Percentiles rank a stretch among this genome's conserved stretches.
Conservation (phyloP, 2,113 vertebrate species). For the Galbula dea region DNA sequence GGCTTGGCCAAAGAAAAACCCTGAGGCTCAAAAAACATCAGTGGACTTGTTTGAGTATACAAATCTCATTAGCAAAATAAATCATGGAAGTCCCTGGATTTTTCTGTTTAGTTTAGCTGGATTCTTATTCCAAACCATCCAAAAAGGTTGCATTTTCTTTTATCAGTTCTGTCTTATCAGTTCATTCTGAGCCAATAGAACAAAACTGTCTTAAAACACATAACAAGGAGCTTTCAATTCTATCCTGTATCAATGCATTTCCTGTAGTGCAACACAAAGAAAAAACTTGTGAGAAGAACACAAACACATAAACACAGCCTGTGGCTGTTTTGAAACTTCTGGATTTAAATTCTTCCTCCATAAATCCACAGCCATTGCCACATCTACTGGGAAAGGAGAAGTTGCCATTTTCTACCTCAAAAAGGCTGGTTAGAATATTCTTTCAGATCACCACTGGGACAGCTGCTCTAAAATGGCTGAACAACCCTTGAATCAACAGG, state of each 20-base stretch:
- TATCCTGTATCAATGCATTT: background rate
- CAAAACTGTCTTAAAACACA: background rate
- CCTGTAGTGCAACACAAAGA: background rate
- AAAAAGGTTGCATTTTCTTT: background rate
- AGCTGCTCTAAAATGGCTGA: background rate
- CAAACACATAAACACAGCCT: background rate
- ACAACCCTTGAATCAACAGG: background rate
- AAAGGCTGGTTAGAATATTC: background rate
- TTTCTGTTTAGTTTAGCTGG: background rate
- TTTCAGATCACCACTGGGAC: background rate
- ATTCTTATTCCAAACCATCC: background rate
- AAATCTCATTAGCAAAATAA: background rate
- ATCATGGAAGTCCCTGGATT: background rate
- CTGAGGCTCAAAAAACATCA: rapidly evolving
- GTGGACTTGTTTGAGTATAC: background rate
- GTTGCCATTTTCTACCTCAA: background rate
- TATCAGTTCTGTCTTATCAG: background rate
- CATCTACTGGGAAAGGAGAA: background rate
- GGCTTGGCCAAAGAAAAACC: background rate
- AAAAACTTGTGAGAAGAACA: background rate
- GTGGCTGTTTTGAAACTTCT: background rate
- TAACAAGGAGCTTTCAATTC: background rate
- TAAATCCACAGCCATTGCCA: background rate
- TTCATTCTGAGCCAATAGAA: background rate
- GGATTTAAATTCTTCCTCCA: background rate